These are phyloP conservation scores for Eupithecia insigniata DNA, from an alignment of 2,888 invertebrate species.

Conservation along the genomic window DNA sequence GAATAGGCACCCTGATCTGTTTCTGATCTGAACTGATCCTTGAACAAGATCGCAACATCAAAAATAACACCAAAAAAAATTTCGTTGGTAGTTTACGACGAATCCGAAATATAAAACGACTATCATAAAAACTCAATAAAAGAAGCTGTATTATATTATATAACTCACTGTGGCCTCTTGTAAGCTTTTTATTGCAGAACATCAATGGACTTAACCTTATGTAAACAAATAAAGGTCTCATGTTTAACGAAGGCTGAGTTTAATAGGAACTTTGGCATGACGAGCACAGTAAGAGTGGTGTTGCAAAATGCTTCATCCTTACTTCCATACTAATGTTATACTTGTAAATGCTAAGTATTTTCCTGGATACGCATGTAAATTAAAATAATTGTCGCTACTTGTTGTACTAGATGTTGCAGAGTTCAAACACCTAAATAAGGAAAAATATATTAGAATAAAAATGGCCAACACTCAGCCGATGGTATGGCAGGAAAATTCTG, in stretches of 20 bases:
- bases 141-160: slow-evolving; percentile 59
- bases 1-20: too few relatives aligned
- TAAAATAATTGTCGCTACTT: too few relatives aligned
- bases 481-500: too few relatives aligned
- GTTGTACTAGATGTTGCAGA: too few relatives aligned
- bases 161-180: slow-evolving; percentile 65
- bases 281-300: not conserved
- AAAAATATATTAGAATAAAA: too few relatives aligned
- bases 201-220: slow-evolving; percentile 53
- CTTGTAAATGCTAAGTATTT: too few relatives aligned
- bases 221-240: slow-evolving; percentile 21
- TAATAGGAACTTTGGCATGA: not conserved
- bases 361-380: too few relatives aligned
- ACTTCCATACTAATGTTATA: too few relatives aligned
- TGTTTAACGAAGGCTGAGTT: slow-evolving; percentile 15
- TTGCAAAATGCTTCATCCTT: not conserved
- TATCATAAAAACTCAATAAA: slow-evolving; percentile 63
- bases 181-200: slow-evolving; percentile 43
- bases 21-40: slow-evolving; percentile 2
- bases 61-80: slow-evolving; percentile 51
- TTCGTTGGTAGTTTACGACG: slow-evolving; percentile 47
- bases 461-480: too few relatives aligned
- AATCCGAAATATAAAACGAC: slow-evolving; percentile 61
- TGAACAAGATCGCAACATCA: slow-evolving; percentile 37
- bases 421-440: too few relatives aligned